Evolutionary conservation across 2,797 vertebrate genomes (phyloP).

Genomic region (Myotis planiceps): DNA sequence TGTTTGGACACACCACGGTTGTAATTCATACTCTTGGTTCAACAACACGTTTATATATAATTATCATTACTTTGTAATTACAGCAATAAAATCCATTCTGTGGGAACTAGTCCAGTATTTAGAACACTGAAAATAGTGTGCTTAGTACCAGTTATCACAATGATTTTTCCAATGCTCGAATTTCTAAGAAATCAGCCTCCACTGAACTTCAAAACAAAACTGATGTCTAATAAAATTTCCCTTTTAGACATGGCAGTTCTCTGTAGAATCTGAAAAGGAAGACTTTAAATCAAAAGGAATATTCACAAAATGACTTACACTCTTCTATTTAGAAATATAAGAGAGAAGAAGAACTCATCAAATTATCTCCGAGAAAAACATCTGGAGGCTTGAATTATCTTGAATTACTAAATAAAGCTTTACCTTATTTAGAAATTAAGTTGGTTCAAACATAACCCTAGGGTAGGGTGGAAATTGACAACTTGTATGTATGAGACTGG

Average conservation of each 20-base stretch:
- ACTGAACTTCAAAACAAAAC: conserved; percentile 73
- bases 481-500: neutral
- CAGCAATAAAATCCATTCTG: conserved; percentile 72
- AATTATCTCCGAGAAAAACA: neutral
- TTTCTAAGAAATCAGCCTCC: conserved; percentile 75
- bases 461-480: neutral
- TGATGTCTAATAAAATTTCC: conserved; percentile 67
- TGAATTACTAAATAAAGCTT: neutral
- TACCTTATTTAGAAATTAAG: conserved; percentile 20
- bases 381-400: neutral
- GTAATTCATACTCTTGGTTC: conserved; percentile 69
- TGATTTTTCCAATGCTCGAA: conserved; percentile 61
- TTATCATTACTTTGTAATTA: conserved; percentile 79
- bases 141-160: conserved; percentile 58
- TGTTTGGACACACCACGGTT: conserved; percentile 70
- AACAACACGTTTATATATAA: conserved; percentile 70
- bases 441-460: neutral
- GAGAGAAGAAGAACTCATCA: neutral
- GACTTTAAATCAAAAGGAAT: conserved; percentile 66
- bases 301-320: conserved; percentile 49
- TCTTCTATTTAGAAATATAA: conserved; percentile 61
- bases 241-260: conserved; percentile 51
- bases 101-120: conserved; percentile 69
- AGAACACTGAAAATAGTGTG: conserved; percentile 63
- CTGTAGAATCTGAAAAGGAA: conserved; percentile 58